A percentile compares a stretch with the other conserved stretches of the same genome.
Conservation (phyloP, 2,888 invertebrate species). For the Athetis lepigone region DNA sequence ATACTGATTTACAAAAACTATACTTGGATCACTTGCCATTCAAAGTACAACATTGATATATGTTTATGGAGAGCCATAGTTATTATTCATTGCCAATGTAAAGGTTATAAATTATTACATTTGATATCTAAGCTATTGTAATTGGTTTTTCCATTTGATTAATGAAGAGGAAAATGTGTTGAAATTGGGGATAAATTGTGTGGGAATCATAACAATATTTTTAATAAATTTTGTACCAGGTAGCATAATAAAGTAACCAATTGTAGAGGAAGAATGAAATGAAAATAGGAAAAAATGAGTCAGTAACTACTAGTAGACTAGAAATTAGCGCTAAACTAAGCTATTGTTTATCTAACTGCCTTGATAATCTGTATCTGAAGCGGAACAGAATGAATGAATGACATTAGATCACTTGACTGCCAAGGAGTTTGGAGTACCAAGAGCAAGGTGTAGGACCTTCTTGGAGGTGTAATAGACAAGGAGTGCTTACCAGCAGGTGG, state of each 20-base stretch:
- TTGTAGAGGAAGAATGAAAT: neutral
- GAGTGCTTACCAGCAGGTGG: slow-evolving; percentile 87
- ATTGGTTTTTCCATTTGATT: slow-evolving; percentile 26
- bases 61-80: neutral
- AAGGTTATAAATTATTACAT: slow-evolving; percentile 28
- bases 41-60: slow-evolving; percentile 5
- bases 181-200: neutral
- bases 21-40: slow-evolving; percentile 20
- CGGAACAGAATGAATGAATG: slow-evolving; percentile 38
- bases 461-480: slow-evolving; percentile 8
- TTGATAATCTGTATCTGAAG: slow-evolving; percentile 11
- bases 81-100: slow-evolving; percentile 43
- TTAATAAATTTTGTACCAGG: neutral
- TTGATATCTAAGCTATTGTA: slow-evolving; percentile 18
- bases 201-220: neutral
- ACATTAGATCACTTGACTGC: slow-evolving; percentile 39
- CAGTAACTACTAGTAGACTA: slow-evolving; percentile 1
- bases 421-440: slow-evolving; percentile 22
- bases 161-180: slow-evolving; percentile 24
- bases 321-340: slow-evolving; percentile 3
- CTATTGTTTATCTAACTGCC: slow-evolving; percentile 29
- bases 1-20: slow-evolving; percentile 4
- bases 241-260: neutral
- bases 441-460: slow-evolving; percentile 16
- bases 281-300: slow-evolving; percentile 13